phyloP scores from a whole-genome alignment of 2,797 vertebrate genomes.

The Microctenopoma stevenorrisi region DNA sequence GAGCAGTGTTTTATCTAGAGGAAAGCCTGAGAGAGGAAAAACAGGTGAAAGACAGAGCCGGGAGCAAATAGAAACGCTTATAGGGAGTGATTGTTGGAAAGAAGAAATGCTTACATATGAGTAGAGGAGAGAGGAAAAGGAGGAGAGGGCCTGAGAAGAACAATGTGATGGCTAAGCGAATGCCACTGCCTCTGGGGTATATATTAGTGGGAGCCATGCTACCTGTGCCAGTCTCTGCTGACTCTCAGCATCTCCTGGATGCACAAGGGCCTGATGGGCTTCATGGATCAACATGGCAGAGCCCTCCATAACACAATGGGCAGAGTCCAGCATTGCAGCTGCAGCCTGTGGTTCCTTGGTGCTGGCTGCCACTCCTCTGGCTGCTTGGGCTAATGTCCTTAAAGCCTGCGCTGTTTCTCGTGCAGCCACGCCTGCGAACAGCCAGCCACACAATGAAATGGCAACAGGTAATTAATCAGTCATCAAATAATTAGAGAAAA shows the following conservation, averaged over 20 bases:
- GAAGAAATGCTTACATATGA: slow-evolving; percentile 67
- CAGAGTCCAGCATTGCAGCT: slow-evolving; percentile 95
- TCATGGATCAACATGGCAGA: slow-evolving; percentile 97
- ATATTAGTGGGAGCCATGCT: slow-evolving; percentile 39
- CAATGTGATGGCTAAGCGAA: slow-evolving; percentile 29
- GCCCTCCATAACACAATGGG: slow-evolving; percentile 97
- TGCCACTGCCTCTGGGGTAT: slow-evolving; percentile 15
- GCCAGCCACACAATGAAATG: background rate
- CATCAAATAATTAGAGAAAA: background rate
- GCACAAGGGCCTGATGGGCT: slow-evolving; percentile 94
- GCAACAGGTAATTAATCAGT: background rate
- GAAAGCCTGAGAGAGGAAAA: slow-evolving; percentile 16
- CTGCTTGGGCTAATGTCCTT: slow-evolving; percentile 95
- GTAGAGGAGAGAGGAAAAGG: slow-evolving; percentile 17
- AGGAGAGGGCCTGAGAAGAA: slow-evolving; percentile 18
- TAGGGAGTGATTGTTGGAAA: slow-evolving; percentile 63
- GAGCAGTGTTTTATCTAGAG: slow-evolving; percentile 67
- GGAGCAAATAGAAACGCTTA: slow-evolving; percentile 72
- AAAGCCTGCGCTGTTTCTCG: slow-evolving; percentile 96
- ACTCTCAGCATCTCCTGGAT: slow-evolving; percentile 95
- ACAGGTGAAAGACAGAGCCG: slow-evolving; percentile 46
- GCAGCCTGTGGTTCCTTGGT: slow-evolving; percentile 90
- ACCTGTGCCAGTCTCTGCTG: slow-evolving; percentile 98
- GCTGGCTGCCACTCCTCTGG: slow-evolving; percentile 95
- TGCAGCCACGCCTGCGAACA: slow-evolving; percentile 91